Percentiles rank a stretch among this genome's conserved stretches.
These are phyloP conservation scores for Dione juno DNA, from an alignment of 2,888 invertebrate species.

Conservation along the genomic window DNA sequence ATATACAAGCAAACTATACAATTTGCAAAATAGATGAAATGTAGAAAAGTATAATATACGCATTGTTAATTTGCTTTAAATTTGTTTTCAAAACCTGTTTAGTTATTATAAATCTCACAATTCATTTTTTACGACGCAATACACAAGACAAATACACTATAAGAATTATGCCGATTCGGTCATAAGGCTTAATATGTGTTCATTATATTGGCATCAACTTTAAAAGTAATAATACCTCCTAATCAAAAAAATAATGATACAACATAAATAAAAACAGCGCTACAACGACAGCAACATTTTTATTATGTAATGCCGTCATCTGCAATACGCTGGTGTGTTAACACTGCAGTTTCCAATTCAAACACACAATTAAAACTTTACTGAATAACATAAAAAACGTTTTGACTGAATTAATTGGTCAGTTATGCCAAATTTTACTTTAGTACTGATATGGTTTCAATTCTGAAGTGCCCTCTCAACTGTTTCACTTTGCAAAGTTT, in stretches of 20 bases:
- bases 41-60: neutral
- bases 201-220: neutral
- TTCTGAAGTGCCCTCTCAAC: neutral
- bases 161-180: too few relatives aligned
- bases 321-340: neutral
- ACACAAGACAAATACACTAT: neutral
- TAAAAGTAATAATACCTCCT: neutral
- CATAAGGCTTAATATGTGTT: too few relatives aligned
- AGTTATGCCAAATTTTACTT: constrained; percentile 1
- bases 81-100: neutral
- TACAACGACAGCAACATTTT: neutral
- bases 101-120: neutral
- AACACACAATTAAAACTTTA: neutral
- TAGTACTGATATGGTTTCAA: neutral
- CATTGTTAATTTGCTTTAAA: neutral
- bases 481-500: constrained; percentile 10
- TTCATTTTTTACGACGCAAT: neutral
- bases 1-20: neutral
- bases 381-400: constrained; percentile 1
- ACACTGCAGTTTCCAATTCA: constrained; percentile 9
- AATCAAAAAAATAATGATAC: too few relatives aligned
- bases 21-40: neutral
- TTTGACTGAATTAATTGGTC: constrained; percentile 1
- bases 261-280: neutral
- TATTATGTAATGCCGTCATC: constrained; percentile 14